Percentiles rank a stretch among this genome's conserved stretches.
Conservation (phyloP, 2,888 invertebrate genomes). For the Sesamia inferens region DNA sequence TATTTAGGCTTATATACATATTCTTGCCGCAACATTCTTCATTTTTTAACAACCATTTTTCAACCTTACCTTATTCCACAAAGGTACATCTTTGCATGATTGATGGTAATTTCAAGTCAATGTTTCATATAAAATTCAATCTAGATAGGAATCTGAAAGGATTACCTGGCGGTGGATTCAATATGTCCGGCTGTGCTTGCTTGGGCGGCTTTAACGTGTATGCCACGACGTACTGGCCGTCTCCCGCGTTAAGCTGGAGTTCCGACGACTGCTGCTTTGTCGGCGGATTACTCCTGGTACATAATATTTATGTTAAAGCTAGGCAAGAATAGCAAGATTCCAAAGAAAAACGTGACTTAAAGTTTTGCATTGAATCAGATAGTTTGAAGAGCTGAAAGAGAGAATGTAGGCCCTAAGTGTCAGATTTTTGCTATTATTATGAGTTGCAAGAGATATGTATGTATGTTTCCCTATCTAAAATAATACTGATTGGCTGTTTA, state of each 20-base stretch:
- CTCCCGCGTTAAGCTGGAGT: conserved; percentile 92
- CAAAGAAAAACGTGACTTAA: neutral
- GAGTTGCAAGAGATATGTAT: neutral
- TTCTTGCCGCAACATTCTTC: conserved; percentile 32
- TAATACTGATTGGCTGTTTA: too few species aligned
- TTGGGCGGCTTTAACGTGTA: conserved; percentile 94
- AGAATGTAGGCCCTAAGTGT: too few species aligned
- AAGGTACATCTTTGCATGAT: conserved; percentile 23
- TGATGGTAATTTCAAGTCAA: conserved; percentile 34
- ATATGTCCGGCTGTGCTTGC: conserved; percentile 93
- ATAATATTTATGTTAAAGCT: conserved; percentile 3
- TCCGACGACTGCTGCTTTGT: conserved; percentile 83
- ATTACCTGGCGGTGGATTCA: conserved; percentile 93
- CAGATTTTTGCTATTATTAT: neutral
- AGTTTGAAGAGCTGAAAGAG: neutral
- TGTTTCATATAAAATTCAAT: conserved; percentile 13
- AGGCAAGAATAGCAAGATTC: neutral
- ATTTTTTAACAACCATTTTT: conserved; percentile 33
- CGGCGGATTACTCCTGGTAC: conserved; percentile 71
- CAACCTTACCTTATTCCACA: conserved; percentile 22
- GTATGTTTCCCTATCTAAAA: neutral
- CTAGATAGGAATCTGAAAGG: neutral
- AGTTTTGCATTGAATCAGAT: neutral
- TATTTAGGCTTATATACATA: too few species aligned
- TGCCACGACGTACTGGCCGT: conserved; percentile 95